phyloP scores from a whole-genome alignment of 2,113 vertebrate species.

The Hymenochirus boettgeri region DNA sequence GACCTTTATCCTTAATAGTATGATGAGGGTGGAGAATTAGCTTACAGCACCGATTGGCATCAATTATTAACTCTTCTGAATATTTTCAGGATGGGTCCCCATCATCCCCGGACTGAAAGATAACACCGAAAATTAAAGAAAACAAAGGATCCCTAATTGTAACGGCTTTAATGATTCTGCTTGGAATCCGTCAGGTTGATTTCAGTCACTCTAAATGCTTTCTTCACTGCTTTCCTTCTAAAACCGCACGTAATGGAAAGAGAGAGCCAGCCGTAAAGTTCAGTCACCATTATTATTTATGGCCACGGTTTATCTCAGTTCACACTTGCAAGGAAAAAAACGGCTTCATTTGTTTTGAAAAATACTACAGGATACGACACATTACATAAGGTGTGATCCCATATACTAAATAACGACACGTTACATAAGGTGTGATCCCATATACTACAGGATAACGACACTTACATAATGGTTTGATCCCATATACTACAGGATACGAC shows the following conservation, averaged over 20 bases:
- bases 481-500: too few relatives aligned
- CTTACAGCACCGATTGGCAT: slow-evolving; percentile 90
- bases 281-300: neutral
- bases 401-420: too few relatives aligned
- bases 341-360: neutral
- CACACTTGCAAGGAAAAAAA: neutral
- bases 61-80: slow-evolving; percentile 91
- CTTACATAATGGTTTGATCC: too few relatives aligned
- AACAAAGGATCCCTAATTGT: slow-evolving; percentile 57
- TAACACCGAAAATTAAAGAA: slow-evolving; percentile 62
- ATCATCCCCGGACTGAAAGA: slow-evolving; percentile 76
- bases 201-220: slow-evolving; percentile 56
- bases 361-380: neutral
- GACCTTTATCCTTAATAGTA: slow-evolving; percentile 75
- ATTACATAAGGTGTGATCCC: neutral
- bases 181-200: slow-evolving; percentile 52
- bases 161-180: slow-evolving; percentile 49
- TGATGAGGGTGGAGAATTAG: slow-evolving; percentile 68
- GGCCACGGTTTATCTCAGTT: neutral
- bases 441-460: too few relatives aligned
- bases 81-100: slow-evolving; percentile 78
- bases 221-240: slow-evolving; percentile 54
- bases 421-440: too few relatives aligned
- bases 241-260: slow-evolving; percentile 47
- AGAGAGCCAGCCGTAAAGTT: slow-evolving; percentile 48